Conservation (phyloP, 2,888 invertebrate species). For the Drosophila parthenogenetica region DNA sequence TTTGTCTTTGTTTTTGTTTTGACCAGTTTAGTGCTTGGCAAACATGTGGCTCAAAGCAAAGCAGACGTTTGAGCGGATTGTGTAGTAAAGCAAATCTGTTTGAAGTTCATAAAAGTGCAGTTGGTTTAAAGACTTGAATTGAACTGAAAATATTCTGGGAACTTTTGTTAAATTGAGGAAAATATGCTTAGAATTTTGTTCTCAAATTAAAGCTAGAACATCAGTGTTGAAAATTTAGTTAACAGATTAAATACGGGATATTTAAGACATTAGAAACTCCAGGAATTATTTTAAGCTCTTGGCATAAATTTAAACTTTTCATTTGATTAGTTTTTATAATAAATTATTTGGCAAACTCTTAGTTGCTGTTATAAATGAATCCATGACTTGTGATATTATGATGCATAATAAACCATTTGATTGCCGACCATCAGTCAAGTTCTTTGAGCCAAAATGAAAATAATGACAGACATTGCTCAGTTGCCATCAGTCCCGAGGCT, state of each 20-base stretch:
- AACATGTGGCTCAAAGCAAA: background rate
- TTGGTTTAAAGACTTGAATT: background rate
- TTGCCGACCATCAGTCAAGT: constrained; percentile 63
- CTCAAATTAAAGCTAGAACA: too few species aligned
- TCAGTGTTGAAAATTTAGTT: too few species aligned
- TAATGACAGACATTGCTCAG: constrained; percentile 49
- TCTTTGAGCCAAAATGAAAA: constrained; percentile 7
- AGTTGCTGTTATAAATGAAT: constrained; percentile 34
- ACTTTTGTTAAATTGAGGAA: background rate
- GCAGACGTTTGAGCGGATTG: background rate
- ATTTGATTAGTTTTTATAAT: background rate
- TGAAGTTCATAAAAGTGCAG: background rate
- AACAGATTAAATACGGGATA: too few species aligned
- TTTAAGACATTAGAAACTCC: too few species aligned
- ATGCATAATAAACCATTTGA: constrained; percentile 55
- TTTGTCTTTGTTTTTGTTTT: background rate
- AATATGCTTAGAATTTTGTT: too few species aligned
- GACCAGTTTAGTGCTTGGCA: background rate
- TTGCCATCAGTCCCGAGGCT: constrained; percentile 9
- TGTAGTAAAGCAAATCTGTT: background rate
- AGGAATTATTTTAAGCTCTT: too few species aligned
- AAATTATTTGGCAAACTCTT: background rate
- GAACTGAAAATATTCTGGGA: background rate
- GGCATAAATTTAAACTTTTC: background rate
- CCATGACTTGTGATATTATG: constrained; percentile 37